Base-by-base conservation (phyloP, 2,797 vertebrate genomes). In the Takifugu ocellatus region DNA sequence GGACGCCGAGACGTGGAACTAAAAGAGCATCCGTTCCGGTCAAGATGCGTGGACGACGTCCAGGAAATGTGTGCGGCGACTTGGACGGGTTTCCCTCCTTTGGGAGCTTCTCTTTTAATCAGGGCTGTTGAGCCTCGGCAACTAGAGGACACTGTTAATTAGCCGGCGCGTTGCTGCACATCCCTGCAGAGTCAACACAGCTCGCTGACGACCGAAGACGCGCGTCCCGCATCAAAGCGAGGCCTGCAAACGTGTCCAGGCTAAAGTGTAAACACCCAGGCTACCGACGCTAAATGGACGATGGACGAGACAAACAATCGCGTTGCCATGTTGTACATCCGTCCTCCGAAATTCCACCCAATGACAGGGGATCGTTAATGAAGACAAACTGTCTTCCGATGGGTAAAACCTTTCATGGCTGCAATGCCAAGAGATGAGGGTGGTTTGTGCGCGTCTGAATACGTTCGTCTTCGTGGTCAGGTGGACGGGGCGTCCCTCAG, bases 131-230 rank as follows among this genome's bases (percentile, higher is more conserved):
- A 77, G 82, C 80, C 70, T 74, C 84, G 80, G 83, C 84, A 84
- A 61, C 74, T 60, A 76, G 72, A 88, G 83, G 85, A 88, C 85
- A 63, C 77, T 85, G 79, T 79, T 89, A 88, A 89, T 89, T 87
- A 86, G 85, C 79, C 60, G 59, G 73, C 83, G 76, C 79, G 84
- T 84, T 83, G 68, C 84, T 68, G 77, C 83, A 81, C 77, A 81
- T 88, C 84, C 76, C 79, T 57, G 68, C 63, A 78, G 79, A 88
- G 82, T 81, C 87, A 83, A 87, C 82, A 85, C 79, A 69, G 77
- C 68, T 73, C 73, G 68, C 61, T 16, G 49, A 46, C 74, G 62
- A 64, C 43, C 78, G 70, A 77, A 62, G 61, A 57, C 71, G 71
- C 43, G 59, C 55, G 64, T 73, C 58, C 57, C 49, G 72, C 16